Base-by-base conservation (phyloP, 1,140 invertebrate genomes). In the Brachionus paranguensis region DNA sequence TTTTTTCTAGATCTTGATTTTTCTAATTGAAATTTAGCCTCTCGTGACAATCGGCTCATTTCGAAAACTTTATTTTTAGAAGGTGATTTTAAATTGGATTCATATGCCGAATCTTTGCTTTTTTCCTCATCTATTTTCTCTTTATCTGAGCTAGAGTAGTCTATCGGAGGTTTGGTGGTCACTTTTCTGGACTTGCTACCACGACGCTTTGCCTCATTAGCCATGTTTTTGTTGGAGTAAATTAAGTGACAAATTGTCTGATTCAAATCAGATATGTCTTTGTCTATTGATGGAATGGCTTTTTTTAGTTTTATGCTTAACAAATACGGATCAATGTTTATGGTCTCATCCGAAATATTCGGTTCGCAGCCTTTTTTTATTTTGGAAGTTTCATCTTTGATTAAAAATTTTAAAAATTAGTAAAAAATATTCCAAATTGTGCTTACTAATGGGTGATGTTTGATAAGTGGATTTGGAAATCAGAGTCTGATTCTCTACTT, bases 11-110 rank as follows among this genome's bases (percentile, higher is more conserved):
- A 41, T 20, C 68, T 41, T 72, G 33, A 43, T 72, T 72, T 72
- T 72, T 72, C 68, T 20, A 72, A n/a, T n/a, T 72, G 68, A 43
- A 72, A 72, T 20, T 72, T 72, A 72, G 68, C 68, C 37, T 72
- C 68, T 41, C 68, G 68, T n/a, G 68, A 72, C 43, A 72, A 72
- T 20, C 68, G 68, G 43, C 10, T 72, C 12, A 72, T 72, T 17
- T 72, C 68, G 43, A 72, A 72, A 11, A 72, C 68, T 72, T 72
- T 72, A 72, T 72, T 72, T 12, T 37, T 72, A 11, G 68, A 72
- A 17, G 33, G 37, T 14, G 68, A 72, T 24, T 72, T 72, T 72
- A 72, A 72, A 72, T 72, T 72, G 1, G 29, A 41, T 17, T 72
- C 68, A 72, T 72, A 43, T 1, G 68, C 17, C 10, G 68, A 72